Conservation (phyloP, 2,113 vertebrate genomes). For the Willisornis vidua region DNA sequence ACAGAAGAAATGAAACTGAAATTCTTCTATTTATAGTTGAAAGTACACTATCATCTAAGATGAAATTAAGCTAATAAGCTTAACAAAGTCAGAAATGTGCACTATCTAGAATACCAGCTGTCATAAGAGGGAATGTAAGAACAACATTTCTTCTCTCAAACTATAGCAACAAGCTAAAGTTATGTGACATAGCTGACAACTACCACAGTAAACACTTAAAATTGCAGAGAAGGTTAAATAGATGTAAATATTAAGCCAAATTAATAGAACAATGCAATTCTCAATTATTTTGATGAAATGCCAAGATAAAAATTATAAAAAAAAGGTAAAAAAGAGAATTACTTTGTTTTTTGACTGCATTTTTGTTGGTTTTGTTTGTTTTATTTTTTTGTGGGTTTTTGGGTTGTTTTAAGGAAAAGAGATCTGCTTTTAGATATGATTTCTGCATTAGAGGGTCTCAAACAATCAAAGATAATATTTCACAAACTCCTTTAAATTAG, state of each 20-base stretch:
- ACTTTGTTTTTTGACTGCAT: not conserved
- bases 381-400: rapidly evolving
- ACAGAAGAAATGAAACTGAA: not conserved
- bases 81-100: not conserved
- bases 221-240: not conserved
- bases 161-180: not conserved
- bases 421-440: not conserved
- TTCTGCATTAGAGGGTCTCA: not conserved
- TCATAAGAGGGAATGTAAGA: not conserved
- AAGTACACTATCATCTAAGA: not conserved
- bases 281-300: not conserved
- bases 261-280: not conserved
- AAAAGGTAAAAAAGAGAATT: not conserved
- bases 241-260: not conserved
- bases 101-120: not conserved
- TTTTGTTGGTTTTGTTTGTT: not conserved
- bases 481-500: not conserved
- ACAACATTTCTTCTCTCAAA: not conserved
- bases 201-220: not conserved
- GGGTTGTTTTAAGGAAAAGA: not conserved
- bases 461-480: not conserved
- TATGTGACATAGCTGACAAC: not conserved
- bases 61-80: not conserved
- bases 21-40: not conserved
- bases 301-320: not conserved